Evolutionary conservation across 2,888 invertebrate genomes (phyloP).

Genomic region (Lordiphosa fenestrarum): DNA sequence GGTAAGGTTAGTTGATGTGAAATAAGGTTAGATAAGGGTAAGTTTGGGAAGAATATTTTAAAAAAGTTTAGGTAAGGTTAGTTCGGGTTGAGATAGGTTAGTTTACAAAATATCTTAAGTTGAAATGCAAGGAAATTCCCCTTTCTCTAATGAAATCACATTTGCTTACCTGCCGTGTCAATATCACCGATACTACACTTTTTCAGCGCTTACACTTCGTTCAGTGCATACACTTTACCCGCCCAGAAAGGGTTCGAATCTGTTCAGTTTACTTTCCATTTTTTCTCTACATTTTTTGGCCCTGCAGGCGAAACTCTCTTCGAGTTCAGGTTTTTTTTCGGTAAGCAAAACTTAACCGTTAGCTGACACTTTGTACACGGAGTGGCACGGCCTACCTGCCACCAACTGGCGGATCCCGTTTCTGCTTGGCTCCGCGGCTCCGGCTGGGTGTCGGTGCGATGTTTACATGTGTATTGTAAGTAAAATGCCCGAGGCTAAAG

Average conservation of each 20-base stretch:
- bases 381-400: slow-evolving; percentile 27
- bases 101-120: too few species aligned
- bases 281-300: slow-evolving; percentile 5
- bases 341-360: slow-evolving; percentile 73
- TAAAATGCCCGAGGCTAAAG: slow-evolving; percentile 71
- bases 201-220: slow-evolving; percentile 3
- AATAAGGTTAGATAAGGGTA: too few species aligned
- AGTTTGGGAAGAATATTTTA: too few species aligned
- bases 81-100: too few species aligned
- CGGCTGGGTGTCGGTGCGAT: slow-evolving; percentile 35
- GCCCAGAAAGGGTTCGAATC: slow-evolving; percentile 48
- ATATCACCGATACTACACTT: neutral
- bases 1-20: too few species aligned
- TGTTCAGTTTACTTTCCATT: slow-evolving; percentile 53
- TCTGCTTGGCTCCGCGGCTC: slow-evolving; percentile 14
- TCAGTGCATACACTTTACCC: slow-evolving; percentile 3
- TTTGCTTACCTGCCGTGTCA: too few species aligned
- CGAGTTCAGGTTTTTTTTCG: slow-evolving; percentile 46
- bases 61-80: too few species aligned
- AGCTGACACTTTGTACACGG: slow-evolving; percentile 67
- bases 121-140: too few species aligned
- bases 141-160: too few species aligned
- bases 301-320: slow-evolving; percentile 26
- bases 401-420: slow-evolving; percentile 20
- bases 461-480: slow-evolving; percentile 68